Conservation (phyloP, 2,888 invertebrate species). For the Parnassius glacialis region DNA sequence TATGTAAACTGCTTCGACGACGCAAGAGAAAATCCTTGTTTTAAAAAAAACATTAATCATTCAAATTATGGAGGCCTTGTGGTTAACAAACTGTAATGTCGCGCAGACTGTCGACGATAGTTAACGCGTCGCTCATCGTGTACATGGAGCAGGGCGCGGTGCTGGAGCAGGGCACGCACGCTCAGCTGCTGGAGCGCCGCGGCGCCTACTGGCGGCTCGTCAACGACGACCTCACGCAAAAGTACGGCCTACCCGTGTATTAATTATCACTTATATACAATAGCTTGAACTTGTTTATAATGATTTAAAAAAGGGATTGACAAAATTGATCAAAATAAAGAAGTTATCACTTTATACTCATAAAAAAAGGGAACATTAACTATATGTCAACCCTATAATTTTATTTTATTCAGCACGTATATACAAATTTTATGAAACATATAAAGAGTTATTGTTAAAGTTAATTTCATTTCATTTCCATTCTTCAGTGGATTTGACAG, state of each 20-base stretch:
- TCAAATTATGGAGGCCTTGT: not conserved
- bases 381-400: too few relatives aligned
- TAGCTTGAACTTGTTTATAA: too few relatives aligned
- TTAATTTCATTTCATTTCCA: too few relatives aligned
- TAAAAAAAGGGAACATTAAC: too few relatives aligned
- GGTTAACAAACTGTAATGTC: not conserved
- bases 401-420: too few relatives aligned
- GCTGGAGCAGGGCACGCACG: slow-evolving; percentile 87
- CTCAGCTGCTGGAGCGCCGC: slow-evolving; percentile 82
- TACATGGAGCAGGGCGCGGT: slow-evolving; percentile 85
- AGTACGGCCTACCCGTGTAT: slow-evolving; percentile 38
- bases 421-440: too few relatives aligned
- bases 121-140: slow-evolving; percentile 85
- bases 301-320: too few relatives aligned
- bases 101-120: slow-evolving; percentile 83
- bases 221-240: slow-evolving; percentile 79
- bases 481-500: too few relatives aligned
- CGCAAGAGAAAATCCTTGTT: not conserved
- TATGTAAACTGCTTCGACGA: not conserved
- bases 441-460: too few relatives aligned
- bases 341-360: too few relatives aligned
- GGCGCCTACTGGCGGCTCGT: slow-evolving; percentile 85
- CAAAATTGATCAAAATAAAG: too few relatives aligned
- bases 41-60: not conserved
- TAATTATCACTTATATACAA: not conserved